Conservation (phyloP, 2,797 vertebrate genomes). For the Tolypeutes matacus region DNA sequence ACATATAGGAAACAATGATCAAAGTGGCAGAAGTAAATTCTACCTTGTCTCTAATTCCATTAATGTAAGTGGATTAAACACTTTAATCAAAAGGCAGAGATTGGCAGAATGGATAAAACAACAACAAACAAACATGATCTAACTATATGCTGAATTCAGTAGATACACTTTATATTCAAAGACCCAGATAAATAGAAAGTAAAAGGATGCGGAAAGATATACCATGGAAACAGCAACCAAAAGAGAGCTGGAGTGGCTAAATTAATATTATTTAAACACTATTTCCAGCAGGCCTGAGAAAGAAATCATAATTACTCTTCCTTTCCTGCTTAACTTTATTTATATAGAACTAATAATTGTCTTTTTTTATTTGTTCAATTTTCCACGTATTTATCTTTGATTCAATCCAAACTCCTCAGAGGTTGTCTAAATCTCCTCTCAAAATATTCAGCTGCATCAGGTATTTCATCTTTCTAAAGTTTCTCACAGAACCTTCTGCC, state of each 20-base stretch:
- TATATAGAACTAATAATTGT: constrained; percentile 3
- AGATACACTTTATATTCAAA: not conserved
- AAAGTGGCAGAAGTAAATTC: not conserved
- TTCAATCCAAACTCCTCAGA: not conserved
- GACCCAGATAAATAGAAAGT: not conserved
- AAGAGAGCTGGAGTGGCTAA: not conserved
- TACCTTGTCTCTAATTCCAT: not conserved
- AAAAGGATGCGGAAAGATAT: not conserved
- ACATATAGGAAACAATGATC: not conserved
- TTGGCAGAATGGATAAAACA: not conserved
- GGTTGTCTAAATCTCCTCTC: not conserved
- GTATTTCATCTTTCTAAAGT: constrained; percentile 20
- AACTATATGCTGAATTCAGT: not conserved
- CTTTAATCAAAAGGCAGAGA: not conserved
- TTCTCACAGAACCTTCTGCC: constrained; percentile 4
- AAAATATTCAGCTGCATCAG: constrained; percentile 20
- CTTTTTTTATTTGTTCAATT: constrained; percentile 50
- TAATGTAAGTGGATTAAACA: constrained; percentile 31
- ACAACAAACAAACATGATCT: not conserved
- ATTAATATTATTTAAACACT: not conserved
- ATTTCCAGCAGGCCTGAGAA: not conserved
- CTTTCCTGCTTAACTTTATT: constrained; percentile 21
- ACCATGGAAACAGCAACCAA: not conserved
- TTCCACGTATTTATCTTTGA: constrained; percentile 7
- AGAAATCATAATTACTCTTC: not conserved